phyloP scores from a whole-genome alignment of 2,888 invertebrate genomes.

The Drosophila prolongata region DNA sequence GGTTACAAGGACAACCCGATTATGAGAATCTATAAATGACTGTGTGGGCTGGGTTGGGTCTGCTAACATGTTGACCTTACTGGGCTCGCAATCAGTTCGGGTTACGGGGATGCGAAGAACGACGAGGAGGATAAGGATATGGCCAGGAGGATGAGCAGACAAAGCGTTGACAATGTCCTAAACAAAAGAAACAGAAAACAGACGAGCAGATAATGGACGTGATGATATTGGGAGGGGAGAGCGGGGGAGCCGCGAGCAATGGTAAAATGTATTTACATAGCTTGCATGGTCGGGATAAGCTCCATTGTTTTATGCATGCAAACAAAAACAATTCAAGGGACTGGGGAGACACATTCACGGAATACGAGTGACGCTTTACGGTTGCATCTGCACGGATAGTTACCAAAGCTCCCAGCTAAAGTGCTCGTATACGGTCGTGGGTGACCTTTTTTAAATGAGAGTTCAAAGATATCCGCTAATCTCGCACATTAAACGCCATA shows the following conservation, averaged over 20 bases:
- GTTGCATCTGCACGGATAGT: slow-evolving; percentile 10
- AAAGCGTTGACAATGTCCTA: slow-evolving; percentile 64
- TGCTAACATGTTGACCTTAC: slow-evolving; percentile 66
- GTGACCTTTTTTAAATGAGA: not conserved
- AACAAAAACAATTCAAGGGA: slow-evolving; percentile 27
- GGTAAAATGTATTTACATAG: slow-evolving; percentile 49
- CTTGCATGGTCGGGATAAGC: slow-evolving; percentile 46
- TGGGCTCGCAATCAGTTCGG: slow-evolving; percentile 40
- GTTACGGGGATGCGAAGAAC: not conserved
- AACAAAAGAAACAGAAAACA: slow-evolving; percentile 62
- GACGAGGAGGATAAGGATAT: slow-evolving; percentile 10
- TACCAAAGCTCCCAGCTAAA: not conserved
- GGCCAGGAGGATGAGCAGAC: slow-evolving; percentile 53
- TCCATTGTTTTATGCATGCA: slow-evolving; percentile 51
- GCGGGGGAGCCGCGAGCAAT: slow-evolving; percentile 23
- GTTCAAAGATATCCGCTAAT: not conserved
- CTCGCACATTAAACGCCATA: not conserved
- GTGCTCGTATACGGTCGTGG: not conserved
- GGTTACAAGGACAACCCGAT: slow-evolving; percentile 73
- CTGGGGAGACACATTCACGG: not conserved
- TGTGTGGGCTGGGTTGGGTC: slow-evolving; percentile 28
- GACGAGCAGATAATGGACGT: slow-evolving; percentile 52
- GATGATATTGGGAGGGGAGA: slow-evolving; percentile 25
- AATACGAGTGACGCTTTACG: not conserved
- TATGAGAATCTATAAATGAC: slow-evolving; percentile 56